Base-by-base conservation (phyloP, 2,113 vertebrate genomes). In the Gasterosteus aculeatus region DNA sequence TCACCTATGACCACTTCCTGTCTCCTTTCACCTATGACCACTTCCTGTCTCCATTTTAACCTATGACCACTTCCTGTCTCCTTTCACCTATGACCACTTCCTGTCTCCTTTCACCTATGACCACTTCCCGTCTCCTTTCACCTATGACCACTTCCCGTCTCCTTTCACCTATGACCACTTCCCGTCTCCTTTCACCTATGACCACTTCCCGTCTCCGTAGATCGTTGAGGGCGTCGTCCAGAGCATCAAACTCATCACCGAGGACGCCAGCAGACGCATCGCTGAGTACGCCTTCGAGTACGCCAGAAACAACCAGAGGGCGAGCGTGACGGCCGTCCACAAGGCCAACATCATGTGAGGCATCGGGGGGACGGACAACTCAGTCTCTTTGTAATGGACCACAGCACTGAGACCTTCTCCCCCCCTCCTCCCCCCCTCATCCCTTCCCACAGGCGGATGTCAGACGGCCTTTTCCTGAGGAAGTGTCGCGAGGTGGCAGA, bases 281-380 rank as follows among this genome's bases (percentile, higher is more conserved):
- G 97, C 97, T 0, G 95, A 98, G 76, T 98, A 98, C 69, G 97
- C 97, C 58, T 99, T 99, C 18, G 97, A 97, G n/a, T 99, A 98
- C 10, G 96, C 97, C 26, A 91, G 96, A 19, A 98, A 95, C 88
- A 98, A 98, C 72, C 94, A 96, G 58, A 95, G 97, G 62, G 94
- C 69, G 88, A 96, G 96, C 0, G 97, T 99, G 71, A 97, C 96
- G 0, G 97, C 97, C 0, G 97, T 99, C 72, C 97, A 98, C 92
- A 99, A 99, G 81, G 97, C 97, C 86, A 99, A 99, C 79, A 99
- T 99, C 89, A 98, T 99, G 97, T 99, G 31, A 35, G 57, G 7
- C 12, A 42, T 12, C 39, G 39, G 39, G 39, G 39, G 33, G 22
- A 26, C 1, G 33, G 33, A 35, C 33, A 3, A 35, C 33, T 35